Conservation (phyloP, 2,113 vertebrate species). For the Isurus oxyrinchus region DNA sequence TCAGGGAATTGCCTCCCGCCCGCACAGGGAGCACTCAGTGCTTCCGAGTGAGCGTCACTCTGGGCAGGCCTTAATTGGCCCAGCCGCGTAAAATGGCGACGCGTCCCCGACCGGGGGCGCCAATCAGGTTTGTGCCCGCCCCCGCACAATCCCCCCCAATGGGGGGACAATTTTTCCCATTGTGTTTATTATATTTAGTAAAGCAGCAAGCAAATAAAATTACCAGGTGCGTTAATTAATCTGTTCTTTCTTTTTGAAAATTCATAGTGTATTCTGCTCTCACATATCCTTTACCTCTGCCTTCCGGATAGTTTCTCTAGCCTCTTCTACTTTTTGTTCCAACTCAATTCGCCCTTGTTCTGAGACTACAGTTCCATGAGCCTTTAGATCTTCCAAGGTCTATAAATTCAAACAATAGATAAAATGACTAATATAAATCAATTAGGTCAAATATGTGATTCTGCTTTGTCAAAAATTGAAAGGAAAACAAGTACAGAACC, state of each 20-base stretch:
- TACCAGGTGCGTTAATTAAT: neutral
- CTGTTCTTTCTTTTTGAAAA: neutral
- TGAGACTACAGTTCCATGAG: conserved; percentile 69
- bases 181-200: neutral
- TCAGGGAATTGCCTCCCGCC: no score
- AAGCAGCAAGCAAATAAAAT: neutral
- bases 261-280: neutral
- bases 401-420: conserved; percentile 47
- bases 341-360: conserved; percentile 82
- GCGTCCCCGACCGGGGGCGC: no score
- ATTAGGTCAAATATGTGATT: no score
- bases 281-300: conserved; percentile 70
- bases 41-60: no score
- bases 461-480: neutral
- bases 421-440: neutral
- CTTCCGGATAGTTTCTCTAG: conserved; percentile 88
- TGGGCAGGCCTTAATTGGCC: no score
- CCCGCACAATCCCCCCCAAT: no score
- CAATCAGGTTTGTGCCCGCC: no score
- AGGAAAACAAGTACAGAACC: neutral
- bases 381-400: conserved; percentile 84
- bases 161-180: neutral
- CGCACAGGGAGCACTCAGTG: no score
- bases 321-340: conserved; percentile 88
- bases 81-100: no score